A percentile compares a stretch with the other conserved stretches of the same genome.
phyloP scores from a whole-genome alignment of 2,113 vertebrate genomes.

The Trinectes maculatus region DNA sequence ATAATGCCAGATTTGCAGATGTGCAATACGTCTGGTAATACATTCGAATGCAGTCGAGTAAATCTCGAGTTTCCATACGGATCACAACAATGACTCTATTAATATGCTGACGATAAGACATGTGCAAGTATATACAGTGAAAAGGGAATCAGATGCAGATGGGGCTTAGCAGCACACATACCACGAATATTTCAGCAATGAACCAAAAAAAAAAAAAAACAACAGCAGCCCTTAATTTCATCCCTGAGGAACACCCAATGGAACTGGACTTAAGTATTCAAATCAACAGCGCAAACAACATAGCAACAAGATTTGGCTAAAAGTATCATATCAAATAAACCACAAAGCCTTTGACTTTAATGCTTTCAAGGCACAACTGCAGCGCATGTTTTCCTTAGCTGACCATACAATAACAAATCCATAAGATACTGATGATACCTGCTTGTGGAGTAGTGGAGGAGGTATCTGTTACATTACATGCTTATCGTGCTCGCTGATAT shows the following conservation, averaged over 20 bases:
- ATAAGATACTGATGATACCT: slow-evolving; percentile 8
- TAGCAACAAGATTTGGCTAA: slow-evolving; percentile 5
- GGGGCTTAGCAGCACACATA: slow-evolving; percentile 52
- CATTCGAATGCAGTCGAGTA: slow-evolving; percentile 61
- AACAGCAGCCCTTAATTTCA: slow-evolving; percentile 52
- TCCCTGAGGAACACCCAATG: slow-evolving; percentile 60
- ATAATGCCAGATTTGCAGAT: slow-evolving; percentile 59
- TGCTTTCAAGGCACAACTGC: neutral
- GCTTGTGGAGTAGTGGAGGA: neutral
- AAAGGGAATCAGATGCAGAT: slow-evolving; percentile 64
- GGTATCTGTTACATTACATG: neutral
- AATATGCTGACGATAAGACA: slow-evolving; percentile 68
- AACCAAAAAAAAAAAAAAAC: slow-evolving; percentile 21
- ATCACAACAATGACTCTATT: slow-evolving; percentile 72
- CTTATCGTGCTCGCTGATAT: neutral
- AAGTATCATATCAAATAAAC: slow-evolving; percentile 6
- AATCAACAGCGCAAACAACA: slow-evolving; percentile 35
- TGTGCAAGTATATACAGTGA: slow-evolving; percentile 45
- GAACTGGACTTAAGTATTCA: slow-evolving; percentile 41
- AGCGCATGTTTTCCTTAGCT: neutral
- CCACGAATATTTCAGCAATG: slow-evolving; percentile 54
- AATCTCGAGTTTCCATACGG: slow-evolving; percentile 43
- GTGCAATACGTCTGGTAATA: slow-evolving; percentile 59
- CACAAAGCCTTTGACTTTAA: neutral
- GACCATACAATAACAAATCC: too few relatives aligned